Evolutionary conservation across 1,140 invertebrate species (phyloP).

Genomic region (Calliopsis andreniformis): DNA sequence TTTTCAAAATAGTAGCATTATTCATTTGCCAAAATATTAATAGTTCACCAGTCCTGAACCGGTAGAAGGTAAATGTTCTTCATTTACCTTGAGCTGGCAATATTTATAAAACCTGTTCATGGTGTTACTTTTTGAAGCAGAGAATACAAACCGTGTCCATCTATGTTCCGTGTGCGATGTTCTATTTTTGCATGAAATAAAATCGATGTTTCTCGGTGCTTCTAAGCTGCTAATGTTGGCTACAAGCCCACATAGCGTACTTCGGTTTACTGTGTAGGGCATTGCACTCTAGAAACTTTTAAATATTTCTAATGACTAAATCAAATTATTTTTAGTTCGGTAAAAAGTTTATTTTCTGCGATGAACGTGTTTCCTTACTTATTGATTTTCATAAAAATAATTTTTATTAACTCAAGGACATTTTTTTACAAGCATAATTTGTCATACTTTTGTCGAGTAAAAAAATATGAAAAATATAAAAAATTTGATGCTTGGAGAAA

Average conservation of each 20-base stretch:
- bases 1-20: no score
- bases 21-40: no score
- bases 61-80: no score
- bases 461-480: no score
- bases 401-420: no score
- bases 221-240: slow-evolving; percentile 1
- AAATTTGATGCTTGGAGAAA: no score
- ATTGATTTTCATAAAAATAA: background rate
- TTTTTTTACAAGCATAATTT: no score
- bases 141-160: no score
- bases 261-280: background rate
- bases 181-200: slow-evolving; percentile 23
- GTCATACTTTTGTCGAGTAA: no score
- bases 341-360: background rate
- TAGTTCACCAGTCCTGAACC: no score
- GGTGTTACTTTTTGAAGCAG: no score
- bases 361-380: no score
- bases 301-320: background rate
- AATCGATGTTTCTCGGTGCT: slow-evolving; percentile 19
- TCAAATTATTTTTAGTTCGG: background rate
- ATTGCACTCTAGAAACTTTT: slow-evolving; percentile 10
- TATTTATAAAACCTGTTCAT: background rate
- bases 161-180: background rate
- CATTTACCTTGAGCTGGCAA: background rate
- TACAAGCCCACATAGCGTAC: slow-evolving; percentile 20